phyloP scores from a whole-genome alignment of 2,113 vertebrate genomes.

The Muscicapa adusta region DNA sequence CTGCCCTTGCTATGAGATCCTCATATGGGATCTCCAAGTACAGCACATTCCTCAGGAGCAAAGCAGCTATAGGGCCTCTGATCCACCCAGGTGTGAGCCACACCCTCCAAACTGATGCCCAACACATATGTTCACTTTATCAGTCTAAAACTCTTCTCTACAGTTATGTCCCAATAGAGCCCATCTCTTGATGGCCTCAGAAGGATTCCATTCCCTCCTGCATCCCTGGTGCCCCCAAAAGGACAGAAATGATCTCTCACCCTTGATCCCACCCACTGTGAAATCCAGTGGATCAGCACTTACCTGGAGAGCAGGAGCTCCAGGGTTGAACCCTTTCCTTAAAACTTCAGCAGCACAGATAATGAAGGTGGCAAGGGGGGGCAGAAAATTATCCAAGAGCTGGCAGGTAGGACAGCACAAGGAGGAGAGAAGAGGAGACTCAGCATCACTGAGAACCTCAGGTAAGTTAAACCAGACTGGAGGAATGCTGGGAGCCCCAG shows the following conservation, averaged over 20 bases:
- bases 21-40: background rate
- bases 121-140: background rate
- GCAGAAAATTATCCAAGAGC: background rate
- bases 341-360: background rate
- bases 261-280: background rate
- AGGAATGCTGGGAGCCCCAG: background rate
- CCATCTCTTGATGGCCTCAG: background rate
- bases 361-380: rapidly evolving
- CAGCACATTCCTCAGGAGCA: background rate
- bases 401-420: background rate
- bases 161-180: background rate
- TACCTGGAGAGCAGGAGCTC: background rate
- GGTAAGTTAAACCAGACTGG: background rate
- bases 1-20: background rate
- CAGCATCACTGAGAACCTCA: background rate
- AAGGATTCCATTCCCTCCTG: background rate
- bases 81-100: background rate
- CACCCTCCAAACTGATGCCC: background rate
- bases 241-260: background rate
- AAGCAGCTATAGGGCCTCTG: background rate
- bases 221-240: background rate
- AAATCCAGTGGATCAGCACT: background rate
- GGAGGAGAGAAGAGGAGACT: background rate
- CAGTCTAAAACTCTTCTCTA: background rate
- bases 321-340: background rate